phyloP scores from a whole-genome alignment of 2,797 vertebrate species.

The Mormyrus hasselquistii region DNA sequence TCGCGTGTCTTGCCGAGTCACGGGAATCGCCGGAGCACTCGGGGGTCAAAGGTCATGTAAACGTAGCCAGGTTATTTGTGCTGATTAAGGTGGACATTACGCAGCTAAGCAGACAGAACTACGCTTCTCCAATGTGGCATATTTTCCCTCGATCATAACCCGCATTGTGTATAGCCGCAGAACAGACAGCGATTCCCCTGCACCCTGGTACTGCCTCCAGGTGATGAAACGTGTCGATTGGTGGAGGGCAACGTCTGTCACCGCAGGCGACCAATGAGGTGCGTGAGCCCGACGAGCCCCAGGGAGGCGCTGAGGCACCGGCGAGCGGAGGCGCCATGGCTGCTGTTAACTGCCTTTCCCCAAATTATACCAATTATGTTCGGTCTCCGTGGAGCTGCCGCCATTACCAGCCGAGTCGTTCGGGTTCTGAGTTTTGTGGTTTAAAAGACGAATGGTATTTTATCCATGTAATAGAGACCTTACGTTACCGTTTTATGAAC shows the following conservation, averaged over 20 bases:
- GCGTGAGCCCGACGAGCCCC: not conserved
- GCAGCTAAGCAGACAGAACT: not conserved
- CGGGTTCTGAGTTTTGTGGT: not conserved
- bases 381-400: not conserved
- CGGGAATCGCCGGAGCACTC: not conserved
- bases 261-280: not conserved
- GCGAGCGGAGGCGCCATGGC: not conserved
- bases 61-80: not conserved
- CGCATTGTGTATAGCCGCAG: not conserved
- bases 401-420: not conserved
- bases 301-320: not conserved
- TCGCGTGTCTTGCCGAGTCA: not conserved
- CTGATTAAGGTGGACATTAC: not conserved
- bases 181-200: not conserved
- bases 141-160: not conserved
- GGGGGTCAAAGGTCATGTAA: not conserved
- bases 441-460: not conserved
- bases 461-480: not conserved
- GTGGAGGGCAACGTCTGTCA: not conserved
- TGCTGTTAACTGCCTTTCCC: not conserved
- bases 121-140: not conserved
- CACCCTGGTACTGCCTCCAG: not conserved
- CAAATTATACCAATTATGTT: slow-evolving; percentile 5
- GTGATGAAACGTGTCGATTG: not conserved
- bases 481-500: not conserved